A percentile compares a stretch with the other conserved stretches of the same genome.
Conservation (phyloP, 2,888 invertebrate genomes). For the Sympetrum striolatum region DNA sequence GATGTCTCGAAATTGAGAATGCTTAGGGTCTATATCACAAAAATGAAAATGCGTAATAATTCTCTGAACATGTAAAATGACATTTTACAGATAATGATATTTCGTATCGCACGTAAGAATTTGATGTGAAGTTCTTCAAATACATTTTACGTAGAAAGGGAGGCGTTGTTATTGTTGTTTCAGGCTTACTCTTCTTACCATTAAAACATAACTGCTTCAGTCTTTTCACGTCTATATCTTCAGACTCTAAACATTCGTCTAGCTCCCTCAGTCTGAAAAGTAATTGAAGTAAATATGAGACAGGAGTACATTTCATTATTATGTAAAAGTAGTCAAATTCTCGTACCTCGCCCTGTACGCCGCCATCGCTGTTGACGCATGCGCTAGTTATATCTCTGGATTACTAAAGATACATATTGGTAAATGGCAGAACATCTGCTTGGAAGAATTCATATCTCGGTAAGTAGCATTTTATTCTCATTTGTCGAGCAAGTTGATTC, state of each 20-base stretch:
- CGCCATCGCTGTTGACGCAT: slow-evolving; percentile 51
- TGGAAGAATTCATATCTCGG: background rate
- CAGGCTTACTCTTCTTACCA: slow-evolving; percentile 64
- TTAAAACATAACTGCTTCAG: slow-evolving; percentile 78
- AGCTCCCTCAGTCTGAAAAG: slow-evolving; percentile 79
- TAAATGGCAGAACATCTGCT: slow-evolving; percentile 44
- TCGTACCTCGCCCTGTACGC: slow-evolving; percentile 55
- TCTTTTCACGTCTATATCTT: slow-evolving; percentile 73
- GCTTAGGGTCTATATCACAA: background rate
- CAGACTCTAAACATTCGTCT: slow-evolving; percentile 73
- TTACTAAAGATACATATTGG: background rate
- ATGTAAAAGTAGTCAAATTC: slow-evolving; percentile 49
- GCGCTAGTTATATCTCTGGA: background rate
- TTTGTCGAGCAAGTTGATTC: background rate
- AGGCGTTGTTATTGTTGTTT: background rate
- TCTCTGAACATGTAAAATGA: background rate
- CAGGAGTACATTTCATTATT: slow-evolving; percentile 33
- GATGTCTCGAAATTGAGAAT: background rate
- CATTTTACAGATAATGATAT: slow-evolving; percentile 32
- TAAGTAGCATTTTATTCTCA: background rate
- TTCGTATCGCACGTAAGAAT: slow-evolving; percentile 1
- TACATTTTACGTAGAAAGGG: background rate
- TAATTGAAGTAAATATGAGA: slow-evolving; percentile 47
- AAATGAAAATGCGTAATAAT: slow-evolving; percentile 10
- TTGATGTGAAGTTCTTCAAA: background rate